Evolutionary conservation across 2,888 invertebrate species (phyloP).

Genomic region (Amiota mariae): DNA sequence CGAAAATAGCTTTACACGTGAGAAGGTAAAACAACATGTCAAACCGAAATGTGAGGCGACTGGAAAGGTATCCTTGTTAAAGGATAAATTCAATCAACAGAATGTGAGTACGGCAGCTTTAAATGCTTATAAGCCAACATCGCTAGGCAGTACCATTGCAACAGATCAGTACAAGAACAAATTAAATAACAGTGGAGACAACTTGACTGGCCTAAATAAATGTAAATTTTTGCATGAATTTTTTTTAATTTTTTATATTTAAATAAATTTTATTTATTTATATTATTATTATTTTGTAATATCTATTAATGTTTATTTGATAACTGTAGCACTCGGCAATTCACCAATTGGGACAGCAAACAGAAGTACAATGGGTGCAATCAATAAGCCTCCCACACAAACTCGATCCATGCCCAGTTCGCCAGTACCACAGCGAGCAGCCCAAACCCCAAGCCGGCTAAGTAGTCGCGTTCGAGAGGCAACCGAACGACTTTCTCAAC

Average conservation of each 20-base stretch:
- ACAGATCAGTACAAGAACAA: conserved; percentile 45
- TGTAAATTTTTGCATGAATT: conserved; percentile 44
- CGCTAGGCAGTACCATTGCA: conserved; percentile 50
- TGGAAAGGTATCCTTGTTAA: conserved; percentile 71
- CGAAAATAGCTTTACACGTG: conserved; percentile 69
- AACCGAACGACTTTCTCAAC: conserved; percentile 72
- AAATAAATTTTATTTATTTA: conserved; percentile 24
- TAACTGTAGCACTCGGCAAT: not conserved
- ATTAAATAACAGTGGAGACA: conserved; percentile 6
- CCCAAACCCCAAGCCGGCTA: conserved; percentile 72
- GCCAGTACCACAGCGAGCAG: conserved; percentile 62
- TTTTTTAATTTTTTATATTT: conserved; percentile 43
- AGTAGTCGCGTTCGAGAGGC: conserved; percentile 74
- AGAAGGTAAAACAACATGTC: conserved; percentile 62
- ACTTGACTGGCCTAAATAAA: conserved; percentile 26
- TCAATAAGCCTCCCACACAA: conserved; percentile 48
- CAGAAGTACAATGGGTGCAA: conserved; percentile 17
- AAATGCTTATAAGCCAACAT: conserved; percentile 43
- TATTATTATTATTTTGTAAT: not conserved
- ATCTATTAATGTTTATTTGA: no score
- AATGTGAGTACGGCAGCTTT: conserved; percentile 26
- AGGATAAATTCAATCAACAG: conserved; percentile 66
- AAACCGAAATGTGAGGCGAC: conserved; percentile 63
- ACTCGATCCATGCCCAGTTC: conserved; percentile 73
- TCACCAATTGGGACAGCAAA: conserved; percentile 35